Evolutionary conservation across 2,113 vertebrate species (phyloP), one percentile per base, ranked within the genome.

Genomic region (Melospiza georgiana): DNA sequence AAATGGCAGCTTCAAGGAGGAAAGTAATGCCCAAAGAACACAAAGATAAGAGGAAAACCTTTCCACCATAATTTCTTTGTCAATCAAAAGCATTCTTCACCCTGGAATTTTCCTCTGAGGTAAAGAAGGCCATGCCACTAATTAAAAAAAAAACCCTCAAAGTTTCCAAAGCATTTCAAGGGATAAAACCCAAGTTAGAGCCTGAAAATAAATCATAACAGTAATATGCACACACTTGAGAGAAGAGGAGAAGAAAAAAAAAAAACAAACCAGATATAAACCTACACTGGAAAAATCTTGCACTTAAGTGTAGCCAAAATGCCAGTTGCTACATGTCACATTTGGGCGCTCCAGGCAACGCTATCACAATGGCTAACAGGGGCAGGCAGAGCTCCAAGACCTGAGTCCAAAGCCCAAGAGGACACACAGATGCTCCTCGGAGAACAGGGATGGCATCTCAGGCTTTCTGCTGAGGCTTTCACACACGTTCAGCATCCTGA

Each of bases 281-380:
- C 94, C 87, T 86, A 86, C 79, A 25, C 90, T 92, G 90, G 74
- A 97, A 95, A 95, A 96, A 95, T 96, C 88, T 96, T 95, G 74
- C 96, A 96, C 94, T 83, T 93, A 5, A 74, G 79, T 1, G 48
- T 78, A 88, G 90, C 95, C 94, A 95, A 95, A 90, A 95, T 95
- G 95, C 93, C 94, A 95, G 92, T 84, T 44, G 95, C 92, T 88
- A 57, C 87, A 62, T 88, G 93, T 93, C 94, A 94, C 93, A 86
- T 88, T 93, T 84, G 90, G 88, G 92, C 6, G 13, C 92, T 54
- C 84, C 15, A 86, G 93, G 93, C 94, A 96, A 91, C 54, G 19
- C 84, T 96, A 95, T 94, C 95, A 96, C 95, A 95, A 95, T 95
- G 87, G 94, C 95, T 91, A 80, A 97, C 75, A 55, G 82, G 68